Base-by-base conservation (phyloP, 2,888 invertebrate species). In the Sminthurinus aureus region DNA sequence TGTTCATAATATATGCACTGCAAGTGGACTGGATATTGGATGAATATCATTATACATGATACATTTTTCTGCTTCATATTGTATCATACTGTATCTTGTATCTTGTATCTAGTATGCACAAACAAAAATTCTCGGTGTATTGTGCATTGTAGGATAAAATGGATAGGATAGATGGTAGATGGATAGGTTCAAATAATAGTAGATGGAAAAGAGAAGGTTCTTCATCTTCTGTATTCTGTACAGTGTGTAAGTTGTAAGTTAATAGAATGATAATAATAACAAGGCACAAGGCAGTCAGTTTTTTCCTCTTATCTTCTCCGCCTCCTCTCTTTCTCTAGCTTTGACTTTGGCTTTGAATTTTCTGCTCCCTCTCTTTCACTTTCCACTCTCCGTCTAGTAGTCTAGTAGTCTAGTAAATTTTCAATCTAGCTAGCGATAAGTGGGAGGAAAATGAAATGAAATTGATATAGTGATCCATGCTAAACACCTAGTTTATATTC, bases 401-500 rank as follows among this genome's bases (percentile, higher is more conserved):
- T 15, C 66, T 12, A 8, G 6, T 20, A 66, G 6, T n/a, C 71
- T 51, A 52, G 80, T 76, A 26, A 75, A 75, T 82, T 82, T 82
- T 82, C 82, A 82, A 82, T 82, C 82, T 82, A 82, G 20, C 38
- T 38, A 13, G 74, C 73, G 69, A 71, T 76, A 79, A 82, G 78
- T 84, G 73, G 81, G 24, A 81, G 50, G 58, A 80, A 38, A 75
- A 84, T 78, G 83, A 84, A 78, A 81, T 79, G 85, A 85, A 83
- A 85, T 85, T 85, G 85, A 84, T 85, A 85, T 81, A 83, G 67
- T 69, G 81, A 83, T 81, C 80, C 83, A 83, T 85, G 84, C 81
- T 84, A 85, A 83, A 83, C 71, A 77, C 82, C 83, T 85, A 81
- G 77, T 85, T 85, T 83, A 83, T 85, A 85, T 85, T 85, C 85